Evolutionary conservation across 30 jellyfish, hydroid and myxozoan species (phyloP).

Genomic region (Hydra vulgaris): DNA sequence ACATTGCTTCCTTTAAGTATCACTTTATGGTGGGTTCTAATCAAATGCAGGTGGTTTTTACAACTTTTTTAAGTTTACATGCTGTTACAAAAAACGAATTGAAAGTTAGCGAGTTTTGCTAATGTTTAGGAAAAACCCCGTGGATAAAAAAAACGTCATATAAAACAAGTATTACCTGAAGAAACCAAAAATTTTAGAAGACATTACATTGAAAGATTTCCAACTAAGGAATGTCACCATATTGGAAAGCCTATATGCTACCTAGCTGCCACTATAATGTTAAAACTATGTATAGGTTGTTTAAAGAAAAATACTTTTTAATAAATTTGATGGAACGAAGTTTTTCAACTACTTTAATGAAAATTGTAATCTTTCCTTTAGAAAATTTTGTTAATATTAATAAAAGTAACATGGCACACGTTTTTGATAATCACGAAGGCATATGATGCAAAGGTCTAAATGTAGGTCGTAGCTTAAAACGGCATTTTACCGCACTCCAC

Average conservation of each 20-base stretch:
- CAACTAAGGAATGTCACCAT: neutral
- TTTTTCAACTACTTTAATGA: too few species aligned
- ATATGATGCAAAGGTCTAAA: neutral
- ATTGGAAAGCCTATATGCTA: neutral
- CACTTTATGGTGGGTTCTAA: neutral
- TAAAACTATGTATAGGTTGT: neutral
- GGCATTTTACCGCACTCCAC: neutral
- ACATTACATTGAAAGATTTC: neutral
- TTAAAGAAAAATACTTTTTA: neutral
- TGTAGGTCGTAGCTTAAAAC: neutral
- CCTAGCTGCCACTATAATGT: neutral
- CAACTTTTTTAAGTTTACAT: neutral
- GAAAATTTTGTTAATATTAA: too few species aligned
- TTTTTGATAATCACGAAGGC: neutral
- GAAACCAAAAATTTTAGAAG: neutral
- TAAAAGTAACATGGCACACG: neutral
- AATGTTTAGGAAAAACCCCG: neutral
- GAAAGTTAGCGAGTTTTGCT: too few species aligned
- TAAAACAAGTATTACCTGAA: neutral
- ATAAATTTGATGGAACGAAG: too few species aligned
- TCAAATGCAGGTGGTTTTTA: neutral
- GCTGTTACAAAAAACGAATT: neutral
- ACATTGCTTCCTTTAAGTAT: neutral
- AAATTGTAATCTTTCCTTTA: too few species aligned
- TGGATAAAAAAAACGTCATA: neutral